These are phyloP conservation scores for Herminia tarsipennalis DNA, from an alignment of 2,888 invertebrate genomes.

Conservation along the genomic window DNA sequence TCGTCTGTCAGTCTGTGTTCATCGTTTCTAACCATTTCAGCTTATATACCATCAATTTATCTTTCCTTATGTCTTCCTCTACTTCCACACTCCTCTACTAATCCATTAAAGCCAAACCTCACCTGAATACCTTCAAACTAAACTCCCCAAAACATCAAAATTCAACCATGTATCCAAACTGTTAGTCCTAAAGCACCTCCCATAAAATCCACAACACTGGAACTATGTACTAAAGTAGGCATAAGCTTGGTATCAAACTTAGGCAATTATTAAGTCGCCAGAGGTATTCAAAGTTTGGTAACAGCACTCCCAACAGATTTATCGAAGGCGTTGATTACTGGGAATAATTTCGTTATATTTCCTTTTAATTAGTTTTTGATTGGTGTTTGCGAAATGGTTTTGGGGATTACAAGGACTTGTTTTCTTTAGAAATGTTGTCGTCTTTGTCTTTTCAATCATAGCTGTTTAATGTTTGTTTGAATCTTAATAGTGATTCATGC, in stretches of 20 bases:
- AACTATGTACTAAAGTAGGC: conserved; percentile 30
- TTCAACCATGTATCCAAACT: conserved; percentile 2
- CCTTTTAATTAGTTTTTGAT: conserved; percentile 34
- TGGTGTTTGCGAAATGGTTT: conserved; percentile 11
- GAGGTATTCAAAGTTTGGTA: conserved; percentile 37
- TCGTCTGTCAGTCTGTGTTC: too few relatives aligned
- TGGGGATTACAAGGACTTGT: conserved; percentile 4
- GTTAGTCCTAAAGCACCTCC: conserved; percentile 9
- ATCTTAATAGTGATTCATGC: too few relatives aligned
- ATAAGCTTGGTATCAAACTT: conserved; percentile 38
- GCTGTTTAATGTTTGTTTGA: not conserved
- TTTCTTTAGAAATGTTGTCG: not conserved
- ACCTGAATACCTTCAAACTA: not conserved
- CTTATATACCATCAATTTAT: too few relatives aligned
- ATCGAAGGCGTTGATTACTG: conserved; percentile 30
- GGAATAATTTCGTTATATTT: conserved; percentile 15
- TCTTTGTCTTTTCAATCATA: not conserved
- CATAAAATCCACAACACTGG: conserved; percentile 14
- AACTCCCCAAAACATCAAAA: not conserved
- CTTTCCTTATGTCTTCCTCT: too few relatives aligned
- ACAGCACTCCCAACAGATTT: conserved; percentile 35
- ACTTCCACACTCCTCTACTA: too few relatives aligned
- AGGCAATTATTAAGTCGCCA: conserved; percentile 44
- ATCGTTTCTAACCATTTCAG: too few relatives aligned
- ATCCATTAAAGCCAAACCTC: too few relatives aligned